Conservation (phyloP, 1,140 invertebrate genomes). For the Melanaphis sacchari region DNA sequence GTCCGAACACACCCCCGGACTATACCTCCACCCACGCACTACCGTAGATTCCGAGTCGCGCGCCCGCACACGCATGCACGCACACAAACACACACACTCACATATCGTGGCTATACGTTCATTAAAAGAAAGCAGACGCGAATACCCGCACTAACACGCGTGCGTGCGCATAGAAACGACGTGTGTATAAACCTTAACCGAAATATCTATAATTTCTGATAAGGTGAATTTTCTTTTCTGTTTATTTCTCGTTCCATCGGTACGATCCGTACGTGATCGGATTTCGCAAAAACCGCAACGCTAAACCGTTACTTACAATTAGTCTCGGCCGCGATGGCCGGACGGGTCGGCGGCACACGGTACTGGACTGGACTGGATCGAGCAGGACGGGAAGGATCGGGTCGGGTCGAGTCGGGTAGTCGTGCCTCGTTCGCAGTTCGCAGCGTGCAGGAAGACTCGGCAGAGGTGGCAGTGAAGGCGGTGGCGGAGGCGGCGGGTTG, state of each 20-base stretch:
- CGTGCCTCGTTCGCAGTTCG: not conserved
- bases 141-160: not conserved
- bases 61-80: not conserved
- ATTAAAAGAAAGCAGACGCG: conserved; percentile 1
- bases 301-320: conserved; percentile 46
- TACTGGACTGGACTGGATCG: not conserved
- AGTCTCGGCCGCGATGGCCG: not conserved
- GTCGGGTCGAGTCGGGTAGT: not conserved
- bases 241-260: not conserved
- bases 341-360: not conserved
- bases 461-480: not conserved
- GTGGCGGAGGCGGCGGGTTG: not conserved
- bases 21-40: not conserved
- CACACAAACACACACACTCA: not conserved
- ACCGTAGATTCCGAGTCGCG: not conserved
- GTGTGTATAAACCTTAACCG: not conserved
- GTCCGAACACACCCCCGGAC: not conserved
- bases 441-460: not conserved
- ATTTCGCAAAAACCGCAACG: not conserved
- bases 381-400: not conserved
- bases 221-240: conserved; percentile 11
- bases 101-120: not conserved
- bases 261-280: conserved; percentile 34
- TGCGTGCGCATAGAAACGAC: not conserved
- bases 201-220: conserved; percentile 54